Conservation (phyloP, 1,140 invertebrate genomes). For the Scaptomyza montana region DNA sequence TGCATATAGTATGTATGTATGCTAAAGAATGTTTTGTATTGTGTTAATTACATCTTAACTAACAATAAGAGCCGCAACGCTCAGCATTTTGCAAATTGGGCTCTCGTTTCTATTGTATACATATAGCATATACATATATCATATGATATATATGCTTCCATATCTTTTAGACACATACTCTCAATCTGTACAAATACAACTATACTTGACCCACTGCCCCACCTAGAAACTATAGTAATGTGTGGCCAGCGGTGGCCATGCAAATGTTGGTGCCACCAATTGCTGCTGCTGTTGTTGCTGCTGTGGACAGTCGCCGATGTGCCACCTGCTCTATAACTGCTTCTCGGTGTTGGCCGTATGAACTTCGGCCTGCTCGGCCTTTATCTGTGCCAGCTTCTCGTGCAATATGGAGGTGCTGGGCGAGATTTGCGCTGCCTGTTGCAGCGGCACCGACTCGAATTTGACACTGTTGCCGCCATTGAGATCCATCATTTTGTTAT, state of each 20-base stretch:
- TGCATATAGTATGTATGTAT: slow-evolving; percentile 13
- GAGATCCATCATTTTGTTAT: slow-evolving; percentile 77
- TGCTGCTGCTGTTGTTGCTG: slow-evolving; percentile 21
- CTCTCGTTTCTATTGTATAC: slow-evolving; percentile 31
- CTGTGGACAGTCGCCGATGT: slow-evolving; percentile 13
- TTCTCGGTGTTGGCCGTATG: slow-evolving; percentile 38
- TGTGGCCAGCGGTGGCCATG: slow-evolving; percentile 69
- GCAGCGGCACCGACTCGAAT: slow-evolving; percentile 44
- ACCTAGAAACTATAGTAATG: slow-evolving; percentile 75
- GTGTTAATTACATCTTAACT: slow-evolving; percentile 47
- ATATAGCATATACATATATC: slow-evolving; percentile 30
- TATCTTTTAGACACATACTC: slow-evolving; percentile 9
- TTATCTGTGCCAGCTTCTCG: slow-evolving; percentile 82
- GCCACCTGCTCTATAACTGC: slow-evolving; percentile 73
- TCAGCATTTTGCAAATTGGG: slow-evolving; percentile 12
- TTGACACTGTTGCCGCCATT: slow-evolving; percentile 69
- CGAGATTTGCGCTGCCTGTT: slow-evolving; percentile 17
- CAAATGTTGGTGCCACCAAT: slow-evolving; percentile 58
- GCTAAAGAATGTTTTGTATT: slow-evolving; percentile 24
- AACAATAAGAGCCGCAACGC: slow-evolving; percentile 56
- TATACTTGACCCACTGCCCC: slow-evolving; percentile 12
- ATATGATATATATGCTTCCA: slow-evolving; percentile 49
- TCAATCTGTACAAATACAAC: slow-evolving; percentile 33
- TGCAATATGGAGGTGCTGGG: slow-evolving; percentile 66
- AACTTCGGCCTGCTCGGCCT: slow-evolving; percentile 70